phyloP scores from a whole-genome alignment of 2,113 vertebrate genomes.

The Syngnathus floridae region DNA sequence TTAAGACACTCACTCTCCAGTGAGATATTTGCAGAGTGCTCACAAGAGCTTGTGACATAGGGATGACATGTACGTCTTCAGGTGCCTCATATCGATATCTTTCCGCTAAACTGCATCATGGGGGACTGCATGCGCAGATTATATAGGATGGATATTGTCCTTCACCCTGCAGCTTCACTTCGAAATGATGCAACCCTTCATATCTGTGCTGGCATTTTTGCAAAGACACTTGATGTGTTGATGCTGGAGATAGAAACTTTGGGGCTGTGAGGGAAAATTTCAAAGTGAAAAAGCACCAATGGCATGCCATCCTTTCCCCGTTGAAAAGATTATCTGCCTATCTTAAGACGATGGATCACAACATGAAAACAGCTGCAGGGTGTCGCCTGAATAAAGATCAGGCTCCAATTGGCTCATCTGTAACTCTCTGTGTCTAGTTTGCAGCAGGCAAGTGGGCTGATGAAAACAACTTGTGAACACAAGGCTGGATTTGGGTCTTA shows the following conservation, averaged over 20 bases:
- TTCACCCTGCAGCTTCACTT: constrained; percentile 28
- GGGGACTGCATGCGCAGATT: constrained; percentile 33
- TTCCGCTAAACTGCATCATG: constrained; percentile 37
- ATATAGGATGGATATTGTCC: constrained; percentile 39
- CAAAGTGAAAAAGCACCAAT: background rate
- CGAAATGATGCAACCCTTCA: constrained; percentile 58
- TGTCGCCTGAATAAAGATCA: constrained; percentile 58
- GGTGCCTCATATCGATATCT: constrained; percentile 36
- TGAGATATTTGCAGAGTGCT: constrained; percentile 34
- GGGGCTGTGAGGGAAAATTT: constrained; percentile 11
- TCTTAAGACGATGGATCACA: constrained; percentile 62
- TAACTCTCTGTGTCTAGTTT: constrained; percentile 58
- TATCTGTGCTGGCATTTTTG: constrained; percentile 45
- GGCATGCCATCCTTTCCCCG: constrained; percentile 2
- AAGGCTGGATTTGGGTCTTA: background rate
- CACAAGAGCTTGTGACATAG: constrained; percentile 42
- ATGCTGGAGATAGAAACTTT: constrained; percentile 44
- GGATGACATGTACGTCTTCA: constrained; percentile 27
- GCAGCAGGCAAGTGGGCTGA: constrained; percentile 30
- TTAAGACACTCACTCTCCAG: constrained; percentile 51
- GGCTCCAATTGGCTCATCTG: constrained; percentile 47
- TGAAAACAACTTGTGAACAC: constrained; percentile 32
- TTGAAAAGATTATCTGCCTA: constrained; percentile 53
- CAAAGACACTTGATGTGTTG: constrained; percentile 39
- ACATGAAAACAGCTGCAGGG: constrained; percentile 38